phyloP scores from a whole-genome alignment of 2,797 vertebrate species.

The Acanthurus tractus region DNA sequence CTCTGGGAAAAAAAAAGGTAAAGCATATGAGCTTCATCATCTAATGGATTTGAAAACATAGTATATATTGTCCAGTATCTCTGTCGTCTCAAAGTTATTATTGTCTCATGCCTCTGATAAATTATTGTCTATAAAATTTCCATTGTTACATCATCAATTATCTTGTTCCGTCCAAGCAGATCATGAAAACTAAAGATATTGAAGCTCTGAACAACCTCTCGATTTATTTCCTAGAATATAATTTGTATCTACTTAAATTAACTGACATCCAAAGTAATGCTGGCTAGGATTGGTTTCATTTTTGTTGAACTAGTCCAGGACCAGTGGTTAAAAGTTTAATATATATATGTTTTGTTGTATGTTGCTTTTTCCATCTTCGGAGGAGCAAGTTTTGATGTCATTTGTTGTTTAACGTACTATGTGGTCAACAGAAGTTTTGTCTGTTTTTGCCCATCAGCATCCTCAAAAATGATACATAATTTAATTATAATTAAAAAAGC shows the following conservation, averaged over 20 bases:
- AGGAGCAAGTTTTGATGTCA: neutral
- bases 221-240: too few species aligned
- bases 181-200: neutral
- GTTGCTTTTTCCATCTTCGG: neutral
- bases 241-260: too few species aligned
- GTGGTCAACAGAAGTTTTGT: neutral
- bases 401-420: neutral
- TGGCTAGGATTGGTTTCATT: neutral
- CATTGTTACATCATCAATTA: neutral
- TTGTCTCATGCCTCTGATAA: neutral
- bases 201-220: neutral
- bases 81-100: neutral
- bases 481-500: neutral
- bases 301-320: neutral
- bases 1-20: neutral
- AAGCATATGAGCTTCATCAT: neutral
- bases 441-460: neutral
- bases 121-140: neutral
- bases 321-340: neutral
- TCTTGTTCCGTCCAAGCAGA: neutral
- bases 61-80: neutral
- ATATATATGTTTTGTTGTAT: neutral
- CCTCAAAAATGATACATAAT: neutral
- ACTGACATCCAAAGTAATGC: too few species aligned
- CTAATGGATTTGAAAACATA: neutral